Percentiles rank a stretch among this genome's conserved stretches.
Evolutionary conservation across 2,888 invertebrate genomes (phyloP).

Genomic region (Ophion obscuratus): DNA sequence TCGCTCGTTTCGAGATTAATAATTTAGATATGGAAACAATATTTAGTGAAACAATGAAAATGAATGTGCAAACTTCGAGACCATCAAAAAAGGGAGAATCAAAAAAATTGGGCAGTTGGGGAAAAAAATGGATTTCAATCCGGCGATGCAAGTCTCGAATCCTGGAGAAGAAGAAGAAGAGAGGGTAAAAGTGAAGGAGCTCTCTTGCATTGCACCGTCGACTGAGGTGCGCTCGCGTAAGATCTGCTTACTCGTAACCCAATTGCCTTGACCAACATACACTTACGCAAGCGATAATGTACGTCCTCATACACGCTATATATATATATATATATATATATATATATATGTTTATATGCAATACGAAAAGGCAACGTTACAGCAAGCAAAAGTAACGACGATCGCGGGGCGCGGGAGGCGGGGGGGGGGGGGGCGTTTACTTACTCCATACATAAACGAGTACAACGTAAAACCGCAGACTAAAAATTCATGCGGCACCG

Average conservation of each 20-base stretch:
- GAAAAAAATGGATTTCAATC: too few relatives aligned
- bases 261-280: slow-evolving; percentile 82
- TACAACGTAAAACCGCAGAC: slow-evolving; percentile 34
- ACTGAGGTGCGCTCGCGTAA: slow-evolving; percentile 56
- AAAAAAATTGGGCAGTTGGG: too few relatives aligned
- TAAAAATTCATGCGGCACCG: slow-evolving; percentile 6
- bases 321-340: slow-evolving; percentile 10
- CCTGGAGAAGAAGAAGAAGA: background rate
- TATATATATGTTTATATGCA: background rate
- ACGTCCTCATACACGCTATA: slow-evolving; percentile 25
- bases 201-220: slow-evolving; percentile 53
- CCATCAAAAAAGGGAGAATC: too few relatives aligned
- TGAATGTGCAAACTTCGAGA: too few relatives aligned
- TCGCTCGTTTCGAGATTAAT: too few relatives aligned
- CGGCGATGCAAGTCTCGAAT: background rate
- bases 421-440: too few relatives aligned
- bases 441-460: background rate
- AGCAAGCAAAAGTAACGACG: too few relatives aligned
- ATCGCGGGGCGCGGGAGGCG: too few relatives aligned
- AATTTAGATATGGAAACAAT: too few relatives aligned
- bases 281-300: slow-evolving; percentile 67
- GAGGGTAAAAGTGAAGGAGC: slow-evolving; percentile 40
- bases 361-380: slow-evolving; percentile 31
- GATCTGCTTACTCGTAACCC: slow-evolving; percentile 74
- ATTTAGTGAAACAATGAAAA: too few relatives aligned